phyloP scores from a whole-genome alignment of 1,140 invertebrate species.

The Gonatopus flavifemur region DNA sequence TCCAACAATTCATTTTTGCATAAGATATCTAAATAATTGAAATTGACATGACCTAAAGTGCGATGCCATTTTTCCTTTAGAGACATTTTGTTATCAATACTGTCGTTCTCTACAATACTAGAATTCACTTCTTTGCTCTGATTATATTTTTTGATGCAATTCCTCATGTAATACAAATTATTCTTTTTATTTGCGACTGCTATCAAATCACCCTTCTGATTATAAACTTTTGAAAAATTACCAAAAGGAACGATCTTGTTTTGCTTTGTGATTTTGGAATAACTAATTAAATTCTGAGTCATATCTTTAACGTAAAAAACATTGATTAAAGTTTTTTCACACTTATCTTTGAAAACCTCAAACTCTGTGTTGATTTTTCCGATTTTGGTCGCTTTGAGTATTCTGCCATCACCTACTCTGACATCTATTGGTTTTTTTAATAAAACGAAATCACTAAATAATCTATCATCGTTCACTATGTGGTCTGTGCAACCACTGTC shows the following conservation, averaged over 20 bases:
- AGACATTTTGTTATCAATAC: background rate
- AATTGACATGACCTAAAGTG: slow-evolving; percentile 12
- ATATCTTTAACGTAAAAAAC: slow-evolving; percentile 11
- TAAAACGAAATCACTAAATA: background rate
- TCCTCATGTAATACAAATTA: slow-evolving; percentile 11
- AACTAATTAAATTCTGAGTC: slow-evolving; percentile 11
- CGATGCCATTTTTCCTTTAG: slow-evolving; percentile 13
- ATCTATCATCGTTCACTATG: slow-evolving; percentile 10
- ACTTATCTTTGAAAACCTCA: slow-evolving; percentile 5
- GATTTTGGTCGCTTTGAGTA: slow-evolving; percentile 12
- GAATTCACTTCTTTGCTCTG: too few relatives aligned
- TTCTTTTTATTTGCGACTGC: slow-evolving; percentile 11
- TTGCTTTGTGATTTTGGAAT: slow-evolving; percentile 8
- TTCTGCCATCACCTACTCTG: slow-evolving; percentile 10
- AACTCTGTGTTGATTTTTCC: slow-evolving; percentile 6
- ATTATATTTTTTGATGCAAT: background rate
- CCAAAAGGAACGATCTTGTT: slow-evolving; percentile 4
- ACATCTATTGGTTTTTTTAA: slow-evolving; percentile 13
- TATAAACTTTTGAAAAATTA: slow-evolving; percentile 9
- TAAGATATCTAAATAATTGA: slow-evolving; percentile 6
- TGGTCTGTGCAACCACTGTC: slow-evolving; percentile 18
- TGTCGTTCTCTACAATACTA: background rate
- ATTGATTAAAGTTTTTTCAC: slow-evolving; percentile 6
- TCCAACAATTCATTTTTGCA: slow-evolving; percentile 3
- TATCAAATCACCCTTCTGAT: slow-evolving; percentile 1